Base-by-base conservation (phyloP, 2,797 vertebrate genomes). In the Oreonectes daqikongensis region DNA sequence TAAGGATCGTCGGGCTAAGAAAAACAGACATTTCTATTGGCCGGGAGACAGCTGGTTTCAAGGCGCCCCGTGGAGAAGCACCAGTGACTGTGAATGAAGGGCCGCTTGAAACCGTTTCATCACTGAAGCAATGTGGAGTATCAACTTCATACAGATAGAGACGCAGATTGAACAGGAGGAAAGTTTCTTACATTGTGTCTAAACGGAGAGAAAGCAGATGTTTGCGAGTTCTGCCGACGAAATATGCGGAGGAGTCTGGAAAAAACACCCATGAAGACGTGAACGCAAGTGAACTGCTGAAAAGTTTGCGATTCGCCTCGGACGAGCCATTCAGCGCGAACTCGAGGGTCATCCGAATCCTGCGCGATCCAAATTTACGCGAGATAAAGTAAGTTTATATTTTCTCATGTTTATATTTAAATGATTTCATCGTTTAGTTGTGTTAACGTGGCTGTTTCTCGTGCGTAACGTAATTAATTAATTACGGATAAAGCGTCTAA, bases 1-100 rank as follows among this genome's bases (percentile, higher is more conserved):
- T 93, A 69, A 73, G 40, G 18, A 78, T 52, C 55, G 50, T 71
- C 40, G 52, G 50, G 15, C 32, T 38, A 60, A 83, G 86, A 83
- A 91, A 92, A 91, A 93, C 88, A 87, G 89, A 89, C 15, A 72
- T 40, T 53, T 0, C 55, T 35, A 94, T 95, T 95, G 94, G 94
- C 61, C 57, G 17, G 69, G 38, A 18, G 38, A 3, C 8, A n/a
- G 18, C 40, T 1, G 73, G 69, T 18, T 17, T 80, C 80, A 48
- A 69, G 82, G 83, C 79, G 69, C 89, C 91, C 93, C 90, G 69
- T 69, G 8, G 70, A 68, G 77, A 70, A 53, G 53, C 30, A 71
- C 66, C 65, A 81, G 67, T 80, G 84, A 50, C 4, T 84, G 89
- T 92, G 93, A 94, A 93, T 92, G 92, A 89, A 85, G 90, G 48